Conservation (phyloP, 2,888 invertebrate species). For the Anagyrus pseudococci region DNA sequence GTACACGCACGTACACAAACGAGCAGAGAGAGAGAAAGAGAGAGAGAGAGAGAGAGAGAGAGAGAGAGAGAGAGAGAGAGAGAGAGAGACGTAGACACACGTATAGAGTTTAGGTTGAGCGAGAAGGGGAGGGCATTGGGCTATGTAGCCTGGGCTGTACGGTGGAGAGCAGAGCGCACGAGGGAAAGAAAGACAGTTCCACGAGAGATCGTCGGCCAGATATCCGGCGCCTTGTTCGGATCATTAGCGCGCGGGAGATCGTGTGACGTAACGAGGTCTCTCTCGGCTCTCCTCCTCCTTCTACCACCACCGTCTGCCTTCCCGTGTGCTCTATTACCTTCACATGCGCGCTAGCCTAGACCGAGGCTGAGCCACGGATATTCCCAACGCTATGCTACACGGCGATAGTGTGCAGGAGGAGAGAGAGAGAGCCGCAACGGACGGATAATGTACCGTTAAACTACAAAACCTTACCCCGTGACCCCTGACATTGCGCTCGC, state of each 20-base stretch:
- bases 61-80: no score
- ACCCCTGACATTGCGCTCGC: constrained; percentile 50
- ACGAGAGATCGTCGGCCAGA: constrained; percentile 47
- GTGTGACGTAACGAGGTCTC: constrained; percentile 56
- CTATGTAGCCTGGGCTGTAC: neutral
- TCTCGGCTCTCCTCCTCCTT: neutral
- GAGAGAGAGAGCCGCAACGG: constrained; percentile 5
- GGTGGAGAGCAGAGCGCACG: constrained; percentile 1
- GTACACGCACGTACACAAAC: constrained; percentile 10
- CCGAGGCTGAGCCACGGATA: no score
- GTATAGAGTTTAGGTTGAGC: neutral
- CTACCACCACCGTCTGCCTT: no score
- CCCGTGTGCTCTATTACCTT: neutral
- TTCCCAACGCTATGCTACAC: no score
- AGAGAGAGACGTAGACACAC: no score
- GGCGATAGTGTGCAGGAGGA: neutral
- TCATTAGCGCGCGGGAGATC: constrained; percentile 57
- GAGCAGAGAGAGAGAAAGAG: no score
- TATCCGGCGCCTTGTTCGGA: constrained; percentile 56
- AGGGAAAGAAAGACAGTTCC: constrained; percentile 7
- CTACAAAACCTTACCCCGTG: constrained; percentile 58
- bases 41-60: no score
- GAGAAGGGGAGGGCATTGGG: no score
- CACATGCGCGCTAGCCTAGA: neutral
- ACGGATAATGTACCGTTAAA: constrained; percentile 54